phyloP scores from a whole-genome alignment of 2,797 vertebrate genomes.

The Chanos chanos region DNA sequence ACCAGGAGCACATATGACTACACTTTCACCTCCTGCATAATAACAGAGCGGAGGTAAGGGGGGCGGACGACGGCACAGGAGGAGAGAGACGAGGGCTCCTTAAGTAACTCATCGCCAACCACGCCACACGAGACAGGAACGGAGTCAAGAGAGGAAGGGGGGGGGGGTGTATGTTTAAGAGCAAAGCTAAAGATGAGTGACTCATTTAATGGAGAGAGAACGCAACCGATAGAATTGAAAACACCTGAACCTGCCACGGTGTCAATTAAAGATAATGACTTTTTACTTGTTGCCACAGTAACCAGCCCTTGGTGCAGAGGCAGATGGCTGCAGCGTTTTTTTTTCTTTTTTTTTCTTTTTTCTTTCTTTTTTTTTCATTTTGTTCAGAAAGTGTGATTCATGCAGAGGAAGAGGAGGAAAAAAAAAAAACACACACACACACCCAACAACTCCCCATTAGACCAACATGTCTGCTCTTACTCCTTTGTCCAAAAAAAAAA shows the following conservation, averaged over 20 bases:
- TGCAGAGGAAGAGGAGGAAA: slow-evolving; percentile 21
- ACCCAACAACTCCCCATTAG: slow-evolving; percentile 32
- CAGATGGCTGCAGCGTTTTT: slow-evolving; percentile 53
- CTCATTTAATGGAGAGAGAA: slow-evolving; percentile 47
- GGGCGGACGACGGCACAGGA: slow-evolving; percentile 1
- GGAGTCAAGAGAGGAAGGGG: neutral
- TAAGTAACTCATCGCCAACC: neutral
- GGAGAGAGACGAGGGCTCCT: neutral
- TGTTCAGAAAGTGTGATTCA: slow-evolving; percentile 38
- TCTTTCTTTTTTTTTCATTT: slow-evolving; percentile 43
- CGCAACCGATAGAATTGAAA: slow-evolving; percentile 63
- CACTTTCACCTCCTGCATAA: slow-evolving; percentile 25
- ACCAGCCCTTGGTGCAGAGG: slow-evolving; percentile 62
- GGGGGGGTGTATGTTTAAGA: slow-evolving; percentile 2
- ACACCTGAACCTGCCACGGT: slow-evolving; percentile 71
- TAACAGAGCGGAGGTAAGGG: slow-evolving; percentile 10
- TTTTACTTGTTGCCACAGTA: slow-evolving; percentile 73
- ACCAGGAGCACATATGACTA: slow-evolving; percentile 13
- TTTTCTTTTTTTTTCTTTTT: slow-evolving; percentile 1
- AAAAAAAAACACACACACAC: slow-evolving; percentile 38
- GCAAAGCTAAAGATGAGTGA: slow-evolving; percentile 54
- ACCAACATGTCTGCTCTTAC: slow-evolving; percentile 11
- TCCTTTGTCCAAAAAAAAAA: slow-evolving; percentile 13
- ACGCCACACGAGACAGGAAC: neutral
- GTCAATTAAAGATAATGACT: slow-evolving; percentile 73